These are phyloP conservation scores for Pammene fasciana DNA, from an alignment of 2,888 invertebrate genomes.

Conservation along the genomic window DNA sequence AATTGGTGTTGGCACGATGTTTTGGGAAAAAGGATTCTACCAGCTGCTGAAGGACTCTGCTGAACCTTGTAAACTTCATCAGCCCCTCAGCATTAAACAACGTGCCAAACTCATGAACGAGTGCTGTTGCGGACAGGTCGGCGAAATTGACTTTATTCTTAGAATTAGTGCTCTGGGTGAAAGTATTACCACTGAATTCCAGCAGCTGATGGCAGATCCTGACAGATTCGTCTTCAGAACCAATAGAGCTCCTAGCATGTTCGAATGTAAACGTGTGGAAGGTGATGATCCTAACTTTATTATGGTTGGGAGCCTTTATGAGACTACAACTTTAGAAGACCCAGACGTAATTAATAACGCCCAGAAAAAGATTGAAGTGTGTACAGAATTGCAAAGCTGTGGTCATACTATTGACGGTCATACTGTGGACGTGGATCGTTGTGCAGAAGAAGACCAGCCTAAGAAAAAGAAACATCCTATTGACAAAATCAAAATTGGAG, in stretches of 20 bases:
- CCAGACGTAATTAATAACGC: slow-evolving; percentile 61
- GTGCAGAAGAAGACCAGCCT: slow-evolving; percentile 51
- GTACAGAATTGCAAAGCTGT: slow-evolving; percentile 72
- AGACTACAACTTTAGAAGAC: slow-evolving; percentile 74
- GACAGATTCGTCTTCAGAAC: slow-evolving; percentile 74
- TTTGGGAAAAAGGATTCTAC: slow-evolving; percentile 77
- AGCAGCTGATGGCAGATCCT: slow-evolving; percentile 70
- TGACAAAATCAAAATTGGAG: slow-evolving; percentile 75
- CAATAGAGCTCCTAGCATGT: slow-evolving; percentile 75
- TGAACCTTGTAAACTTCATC: slow-evolving; percentile 61
- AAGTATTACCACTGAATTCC: slow-evolving; percentile 74
- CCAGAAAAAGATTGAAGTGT: slow-evolving; percentile 67
- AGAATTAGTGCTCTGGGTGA: slow-evolving; percentile 79
- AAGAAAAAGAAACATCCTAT: slow-evolving; percentile 62
- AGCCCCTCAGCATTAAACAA: slow-evolving; percentile 68
- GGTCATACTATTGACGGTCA: slow-evolving; percentile 52
- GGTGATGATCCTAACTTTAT: slow-evolving; percentile 74
- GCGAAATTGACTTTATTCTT: slow-evolving; percentile 74
- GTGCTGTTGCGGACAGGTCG: slow-evolving; percentile 69
- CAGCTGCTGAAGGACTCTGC: slow-evolving; percentile 75
- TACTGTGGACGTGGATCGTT: slow-evolving; percentile 50
- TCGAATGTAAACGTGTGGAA: slow-evolving; percentile 69
- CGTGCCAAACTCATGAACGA: slow-evolving; percentile 58
- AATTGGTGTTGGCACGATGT: slow-evolving; percentile 71
- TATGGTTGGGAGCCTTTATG: slow-evolving; percentile 74